Base-by-base conservation (phyloP, 1,140 invertebrate genomes). In the Mizuhopecten yessoensis region DNA sequence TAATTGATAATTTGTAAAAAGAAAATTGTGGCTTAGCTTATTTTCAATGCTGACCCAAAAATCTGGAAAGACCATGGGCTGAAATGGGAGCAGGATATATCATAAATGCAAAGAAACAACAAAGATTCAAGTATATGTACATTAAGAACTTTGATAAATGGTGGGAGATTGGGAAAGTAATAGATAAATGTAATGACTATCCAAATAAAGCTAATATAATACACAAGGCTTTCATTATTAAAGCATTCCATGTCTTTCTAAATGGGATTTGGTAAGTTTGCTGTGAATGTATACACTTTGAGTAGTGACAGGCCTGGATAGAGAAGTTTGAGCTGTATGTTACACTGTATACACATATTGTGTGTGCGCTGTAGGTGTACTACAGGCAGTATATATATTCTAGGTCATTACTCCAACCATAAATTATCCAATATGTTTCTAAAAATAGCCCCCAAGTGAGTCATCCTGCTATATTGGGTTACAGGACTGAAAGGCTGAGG, bases 401-500 rank as follows among this genome's bases (percentile, higher is more conserved):
- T 75, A 17, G 57, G 57, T 89, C 34, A 89, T 86, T 86, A 89
- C 57, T 36, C 57, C 88, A 86, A 86, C 91, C 89, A 91, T 91
- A 91, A 89, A 91, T 91, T 91, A 91, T 91, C 88, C 88, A 89
- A 86, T 86, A 36, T 57, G 88, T 89, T 91, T 89, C 91, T 92
- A 93, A 91, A 90, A 90, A 91, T 92, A 93, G 91, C 23, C 49
- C n/a, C 39, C n/a, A 87, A 89, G 86, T 91, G 93, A 92, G 92
- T 92, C 91, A 91, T 89, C 88, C 88, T 49, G 88, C 88, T 87
- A 89, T 91, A 89, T 91, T 89, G 88, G 86, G 90, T 91, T 91
- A 89, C 88, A 87, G 86, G 86, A 88, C 75, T 86, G 17, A 90
- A 87, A 87, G 86, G 36, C 36, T 39, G 36, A 39, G 23, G n/a